These are phyloP conservation scores for Dryadula phaetusa DNA, from an alignment of 2,888 invertebrate species.

Conservation along the genomic window DNA sequence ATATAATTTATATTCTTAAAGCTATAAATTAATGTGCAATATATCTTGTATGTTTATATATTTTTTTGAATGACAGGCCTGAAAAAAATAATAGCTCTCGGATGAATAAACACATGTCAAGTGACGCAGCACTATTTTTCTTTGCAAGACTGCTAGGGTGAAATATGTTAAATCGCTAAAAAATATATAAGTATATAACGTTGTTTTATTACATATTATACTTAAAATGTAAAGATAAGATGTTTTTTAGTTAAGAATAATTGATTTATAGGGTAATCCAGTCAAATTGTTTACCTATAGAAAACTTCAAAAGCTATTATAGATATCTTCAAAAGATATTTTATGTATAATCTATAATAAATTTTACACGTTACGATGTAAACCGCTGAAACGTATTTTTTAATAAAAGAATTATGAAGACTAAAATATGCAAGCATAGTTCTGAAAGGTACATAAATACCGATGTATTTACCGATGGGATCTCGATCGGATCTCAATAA, in stretches of 20 bases:
- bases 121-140: conserved; percentile 5
- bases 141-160: not conserved
- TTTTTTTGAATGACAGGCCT: not conserved
- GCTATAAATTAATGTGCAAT: not conserved
- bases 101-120: not conserved
- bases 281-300: not conserved
- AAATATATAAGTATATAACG: not conserved
- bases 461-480: no score
- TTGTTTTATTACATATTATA: not conserved
- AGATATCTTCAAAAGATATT: no score
- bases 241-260: conserved; percentile 7
- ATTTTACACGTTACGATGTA: conserved; percentile 3
- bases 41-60: not conserved
- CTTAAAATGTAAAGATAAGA: conserved; percentile 1
- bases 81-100: conserved; percentile 1
- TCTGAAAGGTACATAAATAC: not conserved
- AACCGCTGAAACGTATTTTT: not conserved
- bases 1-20: no score
- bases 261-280: conserved; percentile 19
- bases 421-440: not conserved
- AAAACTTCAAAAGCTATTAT: conserved; percentile 24
- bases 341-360: conserved; percentile 11
- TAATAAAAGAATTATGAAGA: not conserved
- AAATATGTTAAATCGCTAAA: not conserved
- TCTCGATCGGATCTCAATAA: not conserved